Evolutionary conservation across 2,113 vertebrate genomes (phyloP).

Genomic region (Limanda limanda): DNA sequence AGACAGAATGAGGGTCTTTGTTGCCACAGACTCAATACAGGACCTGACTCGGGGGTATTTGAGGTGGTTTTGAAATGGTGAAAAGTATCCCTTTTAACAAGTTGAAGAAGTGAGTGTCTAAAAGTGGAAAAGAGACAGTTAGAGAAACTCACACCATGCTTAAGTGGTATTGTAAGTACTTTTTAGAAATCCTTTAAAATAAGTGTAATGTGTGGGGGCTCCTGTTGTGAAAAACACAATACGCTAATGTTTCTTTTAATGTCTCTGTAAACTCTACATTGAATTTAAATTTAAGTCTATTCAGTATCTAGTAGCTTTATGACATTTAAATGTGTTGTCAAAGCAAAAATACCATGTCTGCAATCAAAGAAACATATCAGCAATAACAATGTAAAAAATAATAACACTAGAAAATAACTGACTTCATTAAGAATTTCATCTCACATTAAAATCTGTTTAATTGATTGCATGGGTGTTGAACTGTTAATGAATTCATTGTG

Average conservation of each 20-base stretch:
- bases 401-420: too few species aligned
- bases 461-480: background rate
- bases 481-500: background rate
- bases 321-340: too few species aligned
- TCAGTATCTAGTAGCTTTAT: too few species aligned
- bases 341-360: too few species aligned
- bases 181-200: background rate
- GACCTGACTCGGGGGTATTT: slow-evolving; percentile 35
- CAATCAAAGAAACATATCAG: too few species aligned
- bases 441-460: background rate
- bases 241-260: background rate
- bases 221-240: background rate
- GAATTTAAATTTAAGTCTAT: too few species aligned
- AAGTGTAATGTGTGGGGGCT: background rate
- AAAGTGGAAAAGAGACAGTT: slow-evolving; percentile 18
- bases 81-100: slow-evolving; percentile 49
- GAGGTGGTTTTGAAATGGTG: slow-evolving; percentile 38
- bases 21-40: slow-evolving; percentile 55
- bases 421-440: too few species aligned
- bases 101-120: slow-evolving; percentile 11
- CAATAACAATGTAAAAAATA: too few species aligned
- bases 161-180: background rate
- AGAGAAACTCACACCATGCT: background rate
- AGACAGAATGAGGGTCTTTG: slow-evolving; percentile 71
- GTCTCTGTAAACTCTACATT: background rate